A percentile compares a stretch with the other conserved stretches of the same genome.
Evolutionary conservation across 2,113 vertebrate species (phyloP).

Genomic region (Indicator indicator): DNA sequence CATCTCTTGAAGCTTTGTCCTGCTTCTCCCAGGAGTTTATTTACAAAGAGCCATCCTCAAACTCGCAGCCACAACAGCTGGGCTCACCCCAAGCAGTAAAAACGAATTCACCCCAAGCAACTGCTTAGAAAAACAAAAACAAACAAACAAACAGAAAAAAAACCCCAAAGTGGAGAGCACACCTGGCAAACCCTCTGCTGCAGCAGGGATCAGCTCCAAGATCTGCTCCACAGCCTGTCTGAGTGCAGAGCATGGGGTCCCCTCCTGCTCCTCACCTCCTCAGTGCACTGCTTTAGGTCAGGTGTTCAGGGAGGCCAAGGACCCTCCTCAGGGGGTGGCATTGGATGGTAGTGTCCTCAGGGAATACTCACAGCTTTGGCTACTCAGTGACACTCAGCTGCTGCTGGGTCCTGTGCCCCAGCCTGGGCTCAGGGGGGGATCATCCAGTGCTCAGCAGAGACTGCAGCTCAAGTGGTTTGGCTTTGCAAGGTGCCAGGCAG

Average conservation of each 20-base stretch:
- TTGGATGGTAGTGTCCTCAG: fast-evolving
- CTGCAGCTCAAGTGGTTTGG: background rate
- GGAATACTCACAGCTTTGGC: background rate
- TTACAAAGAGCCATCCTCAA: conserved; percentile 70
- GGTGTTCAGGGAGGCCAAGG: background rate
- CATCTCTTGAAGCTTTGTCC: conserved; percentile 56
- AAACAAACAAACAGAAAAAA: background rate
- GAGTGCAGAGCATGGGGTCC: background rate
- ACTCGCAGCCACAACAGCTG: conserved; percentile 14
- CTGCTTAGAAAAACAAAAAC: conserved; percentile 30
- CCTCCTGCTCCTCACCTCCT: background rate
- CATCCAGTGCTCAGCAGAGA: conserved; percentile 2
- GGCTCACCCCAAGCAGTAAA: conserved; percentile 57
- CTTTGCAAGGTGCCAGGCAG: background rate
- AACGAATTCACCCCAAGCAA: conserved; percentile 51
- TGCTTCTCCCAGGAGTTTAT: conserved; percentile 70
- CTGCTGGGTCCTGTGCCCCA: background rate
- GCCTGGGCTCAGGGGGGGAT: background rate
- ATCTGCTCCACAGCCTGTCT: background rate
- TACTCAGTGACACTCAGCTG: background rate
- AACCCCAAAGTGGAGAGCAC: background rate
- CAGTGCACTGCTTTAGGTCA: conserved; percentile 3
- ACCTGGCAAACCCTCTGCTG: conserved; percentile 48
- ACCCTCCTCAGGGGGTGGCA: background rate
- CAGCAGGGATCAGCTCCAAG: conserved; percentile 10